Evolutionary conservation across 2,797 vertebrate genomes (phyloP).

Genomic region (Glyptemys insculpta): DNA sequence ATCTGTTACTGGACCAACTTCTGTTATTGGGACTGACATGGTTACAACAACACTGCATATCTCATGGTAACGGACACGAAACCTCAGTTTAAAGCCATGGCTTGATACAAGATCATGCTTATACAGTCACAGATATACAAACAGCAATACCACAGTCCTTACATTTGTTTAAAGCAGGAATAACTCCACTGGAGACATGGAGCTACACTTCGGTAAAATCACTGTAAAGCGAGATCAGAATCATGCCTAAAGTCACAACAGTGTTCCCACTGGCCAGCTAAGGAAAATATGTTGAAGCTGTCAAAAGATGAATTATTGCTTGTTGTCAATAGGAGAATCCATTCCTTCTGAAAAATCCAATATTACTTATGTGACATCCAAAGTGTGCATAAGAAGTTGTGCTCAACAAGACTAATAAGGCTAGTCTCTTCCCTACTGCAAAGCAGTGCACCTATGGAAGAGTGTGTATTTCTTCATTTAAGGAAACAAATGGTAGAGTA

Average conservation of each 20-base stretch:
- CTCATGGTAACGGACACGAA: conserved; percentile 22
- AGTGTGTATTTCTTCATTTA: neutral
- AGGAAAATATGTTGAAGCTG: neutral
- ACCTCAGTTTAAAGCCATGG: neutral
- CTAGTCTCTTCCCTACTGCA: neutral
- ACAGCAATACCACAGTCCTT: neutral
- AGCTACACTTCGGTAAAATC: neutral
- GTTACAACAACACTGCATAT: conserved; percentile 35
- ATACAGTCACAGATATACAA: neutral
- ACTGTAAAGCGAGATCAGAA: neutral
- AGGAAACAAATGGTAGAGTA: neutral
- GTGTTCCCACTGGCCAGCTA: neutral
- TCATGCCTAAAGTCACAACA: neutral
- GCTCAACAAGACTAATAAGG: neutral
- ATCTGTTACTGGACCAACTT: neutral
- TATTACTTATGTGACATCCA: neutral
- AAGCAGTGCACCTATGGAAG: neutral
- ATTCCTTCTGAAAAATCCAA: neutral
- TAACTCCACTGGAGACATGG: neutral
- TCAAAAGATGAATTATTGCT: neutral
- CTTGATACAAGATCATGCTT: neutral
- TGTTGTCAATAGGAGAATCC: neutral
- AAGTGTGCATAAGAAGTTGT: neutral
- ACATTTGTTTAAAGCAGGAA: neutral
- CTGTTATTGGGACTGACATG: neutral